Percentiles rank a stretch among this genome's conserved stretches.
phyloP scores from a whole-genome alignment of 2,113 vertebrate genomes.

The Phocoena phocoena region DNA sequence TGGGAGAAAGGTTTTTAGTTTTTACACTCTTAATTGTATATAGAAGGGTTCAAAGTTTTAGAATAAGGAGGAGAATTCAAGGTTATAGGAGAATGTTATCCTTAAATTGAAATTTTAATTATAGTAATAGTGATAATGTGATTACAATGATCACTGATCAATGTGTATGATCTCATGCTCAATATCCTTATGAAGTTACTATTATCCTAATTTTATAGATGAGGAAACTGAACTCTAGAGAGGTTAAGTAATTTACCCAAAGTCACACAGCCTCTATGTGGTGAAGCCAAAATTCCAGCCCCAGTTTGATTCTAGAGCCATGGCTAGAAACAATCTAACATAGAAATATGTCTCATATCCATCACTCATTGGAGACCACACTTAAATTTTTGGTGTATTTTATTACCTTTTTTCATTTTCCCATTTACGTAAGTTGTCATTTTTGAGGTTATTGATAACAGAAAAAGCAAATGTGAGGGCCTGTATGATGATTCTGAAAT shows the following conservation, averaged over 20 bases:
- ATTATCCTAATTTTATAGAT: slow-evolving; percentile 18
- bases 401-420: neutral
- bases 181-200: neutral
- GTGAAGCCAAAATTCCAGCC: neutral
- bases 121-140: neutral
- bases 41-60: slow-evolving; percentile 12
- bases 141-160: neutral
- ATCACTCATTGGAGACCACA: neutral
- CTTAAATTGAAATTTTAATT: slow-evolving; percentile 21
- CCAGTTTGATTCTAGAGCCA: too few relatives aligned
- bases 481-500: neutral
- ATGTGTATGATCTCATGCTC: neutral
- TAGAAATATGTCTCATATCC: neutral
- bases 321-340: too few relatives aligned
- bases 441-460: slow-evolving; percentile 63
- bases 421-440: neutral
- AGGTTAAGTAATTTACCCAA: neutral
- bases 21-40: neutral
- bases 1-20: slow-evolving; percentile 10
- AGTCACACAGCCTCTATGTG: neutral
- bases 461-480: slow-evolving; percentile 10
- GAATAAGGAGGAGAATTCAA: slow-evolving; percentile 23
- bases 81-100: neutral
- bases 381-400: neutral
- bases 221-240: neutral